Conservation (phyloP, 2,888 invertebrate genomes). For the Dyspetes luteomarginatus region DNA sequence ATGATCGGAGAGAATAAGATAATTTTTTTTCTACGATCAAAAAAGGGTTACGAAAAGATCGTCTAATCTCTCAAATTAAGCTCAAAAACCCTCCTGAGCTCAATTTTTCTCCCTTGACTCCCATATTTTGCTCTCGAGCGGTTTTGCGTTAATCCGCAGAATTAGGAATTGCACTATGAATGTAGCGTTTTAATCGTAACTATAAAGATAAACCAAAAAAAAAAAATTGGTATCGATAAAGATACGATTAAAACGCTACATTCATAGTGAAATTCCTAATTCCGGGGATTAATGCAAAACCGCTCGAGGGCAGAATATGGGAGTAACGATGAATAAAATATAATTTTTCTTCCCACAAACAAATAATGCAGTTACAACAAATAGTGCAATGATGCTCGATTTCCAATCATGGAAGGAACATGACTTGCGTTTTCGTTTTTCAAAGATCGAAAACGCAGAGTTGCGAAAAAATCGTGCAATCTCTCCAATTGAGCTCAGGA, state of each 20-base stretch:
- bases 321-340: neutral
- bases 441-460: too few species aligned
- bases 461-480: conserved; percentile 62
- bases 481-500: conserved; percentile 42
- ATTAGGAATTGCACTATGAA: conserved; percentile 36
- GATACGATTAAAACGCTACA: neutral
- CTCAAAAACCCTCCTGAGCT: too few species aligned
- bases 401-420: conserved; percentile 2
- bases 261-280: conserved; percentile 36
- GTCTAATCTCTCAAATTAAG: too few species aligned
- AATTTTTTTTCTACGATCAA: conserved; percentile 14
- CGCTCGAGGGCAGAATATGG: too few species aligned
- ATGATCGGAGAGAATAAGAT: conserved; percentile 38
- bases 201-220: too few species aligned
- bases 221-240: too few species aligned
- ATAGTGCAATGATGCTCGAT: too few species aligned
- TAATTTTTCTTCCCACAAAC: conserved; percentile 18
- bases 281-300: conserved; percentile 44
- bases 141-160: conserved; percentile 44
- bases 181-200: neutral
- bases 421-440: too few species aligned
- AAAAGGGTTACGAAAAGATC: too few species aligned
- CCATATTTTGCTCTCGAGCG: too few species aligned
- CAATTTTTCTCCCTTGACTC: too few species aligned
- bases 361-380: conserved; percentile 5